Evolutionary conservation across 2,113 vertebrate genomes (phyloP), one percentile per base, ranked within the genome.

Genomic region (Suricata suricatta): DNA sequence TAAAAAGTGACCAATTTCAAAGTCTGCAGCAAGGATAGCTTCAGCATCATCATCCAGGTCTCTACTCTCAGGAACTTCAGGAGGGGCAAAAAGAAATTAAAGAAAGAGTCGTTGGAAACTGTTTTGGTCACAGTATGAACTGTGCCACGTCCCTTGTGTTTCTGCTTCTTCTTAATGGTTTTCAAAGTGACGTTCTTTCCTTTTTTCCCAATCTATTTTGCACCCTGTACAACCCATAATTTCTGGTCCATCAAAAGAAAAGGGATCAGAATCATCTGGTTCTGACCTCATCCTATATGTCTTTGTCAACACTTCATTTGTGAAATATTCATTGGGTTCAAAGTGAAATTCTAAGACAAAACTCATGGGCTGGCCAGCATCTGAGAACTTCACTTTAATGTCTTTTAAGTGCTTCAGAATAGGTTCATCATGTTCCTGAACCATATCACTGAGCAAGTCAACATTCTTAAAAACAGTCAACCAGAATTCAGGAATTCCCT

Each of bases 101-200:
- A 99, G 98, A 99, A 99, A 76, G 99, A 99, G 91, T 99, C 99
- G 86, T 99, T 99, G 82, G 99, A 99, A 97, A 99, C 99, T 0
- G 99, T 99, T 98, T 99, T 99, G 97, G 99, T 99, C 98, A 99
- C 99, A 0, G 99, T 99, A 98, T 99, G 99, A 98, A 99, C 99
- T 68, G 99, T 99, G 86, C 99, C 99, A 4, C 99, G 99, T 19
- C 99, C 99, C 99, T 99, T 99, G 98, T 99, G 99, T 98, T 99
- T 99, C 98, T 99, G 99, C 95, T 99, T 99, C 99, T 99, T 99
- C 98, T 99, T 99, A 98, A 99, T 99, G 6, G 99, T 99, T 99
- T 99, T 99, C 99, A 99, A 98, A 96, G 99, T 99, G 98, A 99
- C 99, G 91, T 99, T 99, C 98, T 99, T 99, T 95, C 99, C 99